Evolutionary conservation across 1,140 invertebrate species (phyloP).

Genomic region (Macrostomum lignano): DNA sequence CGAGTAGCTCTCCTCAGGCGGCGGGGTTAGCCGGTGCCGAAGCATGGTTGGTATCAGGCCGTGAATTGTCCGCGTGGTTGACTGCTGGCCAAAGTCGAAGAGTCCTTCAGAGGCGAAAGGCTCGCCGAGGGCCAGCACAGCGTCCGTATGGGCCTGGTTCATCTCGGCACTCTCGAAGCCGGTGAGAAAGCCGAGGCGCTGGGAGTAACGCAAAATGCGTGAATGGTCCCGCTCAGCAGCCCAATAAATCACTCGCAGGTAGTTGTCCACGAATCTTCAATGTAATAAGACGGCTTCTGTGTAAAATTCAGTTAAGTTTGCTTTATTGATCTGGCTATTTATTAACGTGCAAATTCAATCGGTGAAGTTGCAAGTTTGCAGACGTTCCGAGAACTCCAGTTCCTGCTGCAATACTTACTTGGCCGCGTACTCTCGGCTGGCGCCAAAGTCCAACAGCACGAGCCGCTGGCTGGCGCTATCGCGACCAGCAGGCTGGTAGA

Average conservation of each 20-base stretch:
- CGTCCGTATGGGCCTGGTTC: slow-evolving; percentile 71
- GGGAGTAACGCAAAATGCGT: slow-evolving; percentile 47
- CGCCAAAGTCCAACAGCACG: slow-evolving; percentile 74
- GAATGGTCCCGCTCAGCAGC: slow-evolving; percentile 49
- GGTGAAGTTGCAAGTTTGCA: no score
- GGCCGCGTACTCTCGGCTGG: slow-evolving; percentile 59
- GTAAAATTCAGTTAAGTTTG: no score
- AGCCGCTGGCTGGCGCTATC: slow-evolving; percentile 16
- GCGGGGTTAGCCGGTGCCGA: slow-evolving; percentile 65
- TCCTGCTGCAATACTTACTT: no score
- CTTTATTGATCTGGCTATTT: no score
- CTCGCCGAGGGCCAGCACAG: slow-evolving; percentile 76
- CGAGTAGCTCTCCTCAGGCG: slow-evolving; percentile 93
- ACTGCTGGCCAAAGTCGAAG: slow-evolving; percentile 63
- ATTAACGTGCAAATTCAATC: no score
- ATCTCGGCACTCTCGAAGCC: slow-evolving; percentile 89
- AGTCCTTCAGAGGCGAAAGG: slow-evolving; percentile 44
- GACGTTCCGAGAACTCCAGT: no score
- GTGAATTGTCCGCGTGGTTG: slow-evolving; percentile 45
- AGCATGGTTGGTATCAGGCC: slow-evolving; percentile 74
- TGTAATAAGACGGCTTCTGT: no score
- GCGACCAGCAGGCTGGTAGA: slow-evolving; percentile 57
- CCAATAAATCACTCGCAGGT: slow-evolving; percentile 56
- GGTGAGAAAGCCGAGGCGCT: slow-evolving; percentile 71
- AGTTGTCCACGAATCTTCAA: slow-evolving; percentile 68